Conservation (phyloP, 2,888 invertebrate species). For the Parascotia fuliginaria region DNA sequence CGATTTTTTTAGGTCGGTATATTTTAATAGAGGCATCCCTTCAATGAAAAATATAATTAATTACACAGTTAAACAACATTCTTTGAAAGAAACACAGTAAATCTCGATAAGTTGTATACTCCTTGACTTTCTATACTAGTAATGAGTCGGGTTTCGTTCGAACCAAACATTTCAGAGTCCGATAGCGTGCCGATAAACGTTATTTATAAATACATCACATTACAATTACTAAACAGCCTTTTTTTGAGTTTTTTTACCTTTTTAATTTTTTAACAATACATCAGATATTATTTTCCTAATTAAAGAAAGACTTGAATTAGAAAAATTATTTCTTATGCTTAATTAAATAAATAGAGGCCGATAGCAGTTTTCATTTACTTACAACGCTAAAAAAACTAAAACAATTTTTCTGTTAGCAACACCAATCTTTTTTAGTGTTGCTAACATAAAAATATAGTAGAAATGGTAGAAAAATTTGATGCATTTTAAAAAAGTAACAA, state of each 20-base stretch:
- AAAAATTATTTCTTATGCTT: slow-evolving; percentile 36
- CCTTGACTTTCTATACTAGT: slow-evolving; percentile 56
- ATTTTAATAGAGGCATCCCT: too few relatives aligned
- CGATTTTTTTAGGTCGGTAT: too few relatives aligned
- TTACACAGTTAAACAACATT: too few relatives aligned
- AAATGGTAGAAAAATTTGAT: background rate
- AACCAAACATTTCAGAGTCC: slow-evolving; percentile 42
- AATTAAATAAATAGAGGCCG: slow-evolving; percentile 11
- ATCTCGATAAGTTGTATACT: slow-evolving; percentile 17
- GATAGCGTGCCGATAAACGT: slow-evolving; percentile 67
- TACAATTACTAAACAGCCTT: slow-evolving; percentile 72
- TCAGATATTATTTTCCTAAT: slow-evolving; percentile 34
- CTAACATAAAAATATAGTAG: background rate
- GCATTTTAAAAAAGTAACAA: background rate
- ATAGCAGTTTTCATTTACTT: slow-evolving; percentile 35
- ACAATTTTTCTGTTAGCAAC: too few relatives aligned
- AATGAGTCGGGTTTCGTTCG: slow-evolving; percentile 76
- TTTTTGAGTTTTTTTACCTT: slow-evolving; percentile 66
- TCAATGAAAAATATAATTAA: too few relatives aligned
- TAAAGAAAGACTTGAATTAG: slow-evolving; percentile 22
- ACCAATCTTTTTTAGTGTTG: background rate
- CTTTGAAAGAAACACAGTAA: background rate
- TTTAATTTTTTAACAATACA: slow-evolving; percentile 49
- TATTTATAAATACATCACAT: slow-evolving; percentile 73
- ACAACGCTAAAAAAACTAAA: too few relatives aligned